Conservation (phyloP, 2,113 vertebrate species). For the Montifringilla adamsi region DNA sequence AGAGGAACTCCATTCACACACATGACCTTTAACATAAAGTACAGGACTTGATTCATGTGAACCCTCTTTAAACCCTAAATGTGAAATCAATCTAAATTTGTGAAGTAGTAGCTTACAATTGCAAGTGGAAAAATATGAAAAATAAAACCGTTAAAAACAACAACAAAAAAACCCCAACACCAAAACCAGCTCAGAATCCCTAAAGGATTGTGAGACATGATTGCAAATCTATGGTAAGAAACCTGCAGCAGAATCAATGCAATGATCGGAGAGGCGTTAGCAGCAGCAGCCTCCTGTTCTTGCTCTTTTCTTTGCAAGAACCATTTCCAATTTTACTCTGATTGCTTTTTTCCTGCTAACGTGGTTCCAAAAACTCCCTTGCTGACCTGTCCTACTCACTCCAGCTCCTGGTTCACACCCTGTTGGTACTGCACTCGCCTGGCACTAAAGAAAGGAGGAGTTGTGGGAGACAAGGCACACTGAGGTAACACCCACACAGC, state of each 20-base stretch:
- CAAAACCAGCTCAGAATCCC: background rate
- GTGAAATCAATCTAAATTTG: background rate
- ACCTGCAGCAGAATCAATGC: background rate
- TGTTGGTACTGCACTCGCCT: background rate
- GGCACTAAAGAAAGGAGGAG: background rate
- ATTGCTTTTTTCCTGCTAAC: background rate
- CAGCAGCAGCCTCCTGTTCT: rapidly evolving
- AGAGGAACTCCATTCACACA: background rate
- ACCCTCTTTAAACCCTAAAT: background rate
- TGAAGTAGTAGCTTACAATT: background rate
- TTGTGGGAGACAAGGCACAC: background rate
- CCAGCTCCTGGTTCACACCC: background rate
- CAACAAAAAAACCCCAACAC: too few species aligned
- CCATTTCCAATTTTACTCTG: background rate
- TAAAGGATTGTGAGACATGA: background rate
- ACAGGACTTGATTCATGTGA: background rate
- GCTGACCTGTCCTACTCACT: background rate
- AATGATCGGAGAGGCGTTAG: background rate
- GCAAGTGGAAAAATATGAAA: background rate
- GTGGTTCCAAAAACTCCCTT: background rate
- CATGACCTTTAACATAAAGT: background rate
- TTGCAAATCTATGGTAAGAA: background rate
- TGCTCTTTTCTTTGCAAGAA: background rate
- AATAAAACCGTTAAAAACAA: background rate
- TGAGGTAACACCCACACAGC: background rate